Percentiles rank a stretch among this genome's conserved stretches.
phyloP scores from a whole-genome alignment of 2,797 vertebrate genomes.

The Avahi laniger region DNA sequence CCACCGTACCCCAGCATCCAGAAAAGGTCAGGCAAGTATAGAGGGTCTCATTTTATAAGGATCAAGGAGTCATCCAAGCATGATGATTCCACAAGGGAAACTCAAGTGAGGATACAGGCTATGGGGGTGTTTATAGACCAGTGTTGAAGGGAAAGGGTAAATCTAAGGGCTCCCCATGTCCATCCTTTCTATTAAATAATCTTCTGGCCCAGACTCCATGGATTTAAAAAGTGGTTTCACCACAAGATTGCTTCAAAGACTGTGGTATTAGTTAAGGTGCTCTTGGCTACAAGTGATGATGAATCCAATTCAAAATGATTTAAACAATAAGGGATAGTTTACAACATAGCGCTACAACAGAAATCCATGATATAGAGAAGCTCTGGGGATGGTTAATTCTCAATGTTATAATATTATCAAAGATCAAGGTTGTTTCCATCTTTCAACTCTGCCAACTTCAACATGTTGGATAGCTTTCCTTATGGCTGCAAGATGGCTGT shows the following conservation, averaged over 20 bases:
- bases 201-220: not conserved
- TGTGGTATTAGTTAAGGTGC: not conserved
- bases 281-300: not conserved
- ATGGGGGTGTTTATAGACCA: not conserved
- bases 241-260: not conserved
- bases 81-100: not conserved
- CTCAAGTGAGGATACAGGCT: not conserved
- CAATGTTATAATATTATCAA: not conserved
- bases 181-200: not conserved
- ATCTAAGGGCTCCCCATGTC: not conserved
- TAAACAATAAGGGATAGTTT: not conserved
- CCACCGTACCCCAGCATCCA: not conserved
- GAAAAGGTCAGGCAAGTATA: not conserved
- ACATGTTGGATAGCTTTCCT: not conserved
- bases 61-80: not conserved
- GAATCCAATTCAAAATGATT: conserved; percentile 22
- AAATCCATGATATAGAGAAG: not conserved
- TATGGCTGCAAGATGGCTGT: not conserved
- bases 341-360: not conserved
- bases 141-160: not conserved
- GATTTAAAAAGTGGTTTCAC: not conserved
- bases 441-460: not conserved
- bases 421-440: not conserved
- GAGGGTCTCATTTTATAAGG: not conserved
- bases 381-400: not conserved